Evolutionary conservation across 2,888 invertebrate species (phyloP).

Genomic region (Lepidocyrtinus sp.): DNA sequence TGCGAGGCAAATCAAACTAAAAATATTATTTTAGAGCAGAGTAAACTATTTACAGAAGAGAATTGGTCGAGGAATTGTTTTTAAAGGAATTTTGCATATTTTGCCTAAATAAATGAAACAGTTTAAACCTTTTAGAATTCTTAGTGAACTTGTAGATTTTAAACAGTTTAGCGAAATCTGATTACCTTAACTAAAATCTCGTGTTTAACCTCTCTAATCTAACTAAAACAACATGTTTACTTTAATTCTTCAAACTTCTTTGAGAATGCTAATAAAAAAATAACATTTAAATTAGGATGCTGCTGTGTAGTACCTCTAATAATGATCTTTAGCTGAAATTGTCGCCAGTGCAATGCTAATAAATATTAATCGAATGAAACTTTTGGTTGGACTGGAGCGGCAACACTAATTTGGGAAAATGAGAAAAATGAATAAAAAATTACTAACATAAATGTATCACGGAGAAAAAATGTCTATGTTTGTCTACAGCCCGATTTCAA

Average conservation of each 20-base stretch:
- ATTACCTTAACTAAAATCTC: no score
- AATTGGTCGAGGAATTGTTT: not conserved
- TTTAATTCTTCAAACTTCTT: not conserved
- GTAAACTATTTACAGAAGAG: not conserved
- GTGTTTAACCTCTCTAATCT: constrained; percentile 2
- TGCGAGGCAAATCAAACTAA: constrained; percentile 12
- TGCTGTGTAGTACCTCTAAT: constrained; percentile 18
- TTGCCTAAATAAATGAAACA: not conserved
- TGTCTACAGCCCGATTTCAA: constrained; percentile 49
- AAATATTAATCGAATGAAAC: constrained; percentile 5
- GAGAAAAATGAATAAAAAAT: constrained; percentile 6
- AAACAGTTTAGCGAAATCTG: no score
- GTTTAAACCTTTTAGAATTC: not conserved
- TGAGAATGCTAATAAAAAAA: not conserved
- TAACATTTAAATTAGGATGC: not conserved
- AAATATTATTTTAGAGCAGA: not conserved
- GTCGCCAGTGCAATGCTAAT: constrained; percentile 32
- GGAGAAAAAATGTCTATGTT: constrained; percentile 37
- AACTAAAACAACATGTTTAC: not conserved
- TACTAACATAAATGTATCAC: not conserved
- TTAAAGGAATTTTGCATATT: not conserved
- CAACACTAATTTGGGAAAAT: constrained; percentile 16
- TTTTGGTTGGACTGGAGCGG: constrained; percentile 6
- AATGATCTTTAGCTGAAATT: not conserved
- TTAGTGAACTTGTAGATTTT: not conserved